Conservation (phyloP, 2,113 vertebrate species). For the Eolophus roseicapilla region DNA sequence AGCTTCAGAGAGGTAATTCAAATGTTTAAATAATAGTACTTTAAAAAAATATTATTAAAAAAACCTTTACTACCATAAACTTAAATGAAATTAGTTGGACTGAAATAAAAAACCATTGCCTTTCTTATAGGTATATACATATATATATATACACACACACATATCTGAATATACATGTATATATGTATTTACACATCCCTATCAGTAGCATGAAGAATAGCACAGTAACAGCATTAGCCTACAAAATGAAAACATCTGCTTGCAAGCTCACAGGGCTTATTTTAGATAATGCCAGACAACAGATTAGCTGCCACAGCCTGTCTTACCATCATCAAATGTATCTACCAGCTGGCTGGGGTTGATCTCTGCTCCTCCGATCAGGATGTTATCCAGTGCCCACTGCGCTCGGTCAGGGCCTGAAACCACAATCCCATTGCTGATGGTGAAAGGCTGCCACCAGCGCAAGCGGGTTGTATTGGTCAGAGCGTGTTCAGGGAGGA, state of each 20-base stretch:
- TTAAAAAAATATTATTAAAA: background rate
- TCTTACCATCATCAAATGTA: constrained; percentile 93
- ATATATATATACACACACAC: too few relatives aligned
- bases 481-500: constrained; percentile 87
- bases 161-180: background rate
- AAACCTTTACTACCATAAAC: background rate
- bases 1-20: background rate
- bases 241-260: background rate
- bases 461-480: constrained; percentile 93
- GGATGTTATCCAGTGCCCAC: constrained; percentile 97
- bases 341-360: constrained; percentile 94
- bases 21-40: background rate
- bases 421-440: constrained; percentile 84
- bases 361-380: constrained; percentile 96
- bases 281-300: background rate
- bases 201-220: background rate
- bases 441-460: constrained; percentile 96
- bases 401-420: constrained; percentile 88
- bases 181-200: background rate
- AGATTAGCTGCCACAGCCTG: background rate
- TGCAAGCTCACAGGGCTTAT: background rate
- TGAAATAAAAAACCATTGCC: background rate
- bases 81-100: background rate
- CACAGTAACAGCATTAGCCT: background rate
- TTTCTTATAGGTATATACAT: background rate